Base-by-base conservation (phyloP, 2,888 invertebrate genomes). In the Tortricodes alternella region DNA sequence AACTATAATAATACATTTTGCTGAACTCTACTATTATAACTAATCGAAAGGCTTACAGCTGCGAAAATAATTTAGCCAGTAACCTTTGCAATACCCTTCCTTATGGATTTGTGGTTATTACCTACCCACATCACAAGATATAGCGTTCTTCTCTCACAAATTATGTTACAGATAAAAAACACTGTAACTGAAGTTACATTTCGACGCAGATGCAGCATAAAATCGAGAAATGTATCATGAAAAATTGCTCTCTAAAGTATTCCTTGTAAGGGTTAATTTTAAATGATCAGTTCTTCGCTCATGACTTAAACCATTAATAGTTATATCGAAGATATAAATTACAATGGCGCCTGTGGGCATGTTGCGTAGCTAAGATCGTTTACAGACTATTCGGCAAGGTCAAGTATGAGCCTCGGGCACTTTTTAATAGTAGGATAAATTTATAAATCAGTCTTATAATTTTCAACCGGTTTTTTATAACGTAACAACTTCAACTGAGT, bases 391-490 rank as follows among this genome's bases (percentile, higher is more conserved):
- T 68, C 60, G 56, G 63, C 83, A 83, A 84, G 83, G 84, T 78
- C 81, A 70, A 62, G 50, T 43, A 39, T 55, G 55, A 57, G 73
- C 77, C 70, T 61, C 65, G 11, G 63, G 76, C 72, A 32, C 59
- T 55, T 50, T 66, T 70, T 73, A 70, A 78, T 75, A 70, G 70
- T 74, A 65, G 71, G 73, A 78, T 77, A 72, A 77, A 75, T 78
- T 75, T 78, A 80, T 78, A 80, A 80, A 80, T 76, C 68, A 69
- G 76, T 73, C 66, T 71, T 70, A 72, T 74, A 72, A 78, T 80
- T 78, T 67, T 63, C 67, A 76, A 73, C 69, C 70, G 73, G 13
- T 50, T n/a, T n/a, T n/a, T 46, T 21, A 39, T 48, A 29, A 19
- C 15, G 9, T 35, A 35, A 46, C 29, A 53, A 38, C 18, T 24